phyloP scores from a whole-genome alignment of 1,140 invertebrate species.

The Psilanteris sp. region DNA sequence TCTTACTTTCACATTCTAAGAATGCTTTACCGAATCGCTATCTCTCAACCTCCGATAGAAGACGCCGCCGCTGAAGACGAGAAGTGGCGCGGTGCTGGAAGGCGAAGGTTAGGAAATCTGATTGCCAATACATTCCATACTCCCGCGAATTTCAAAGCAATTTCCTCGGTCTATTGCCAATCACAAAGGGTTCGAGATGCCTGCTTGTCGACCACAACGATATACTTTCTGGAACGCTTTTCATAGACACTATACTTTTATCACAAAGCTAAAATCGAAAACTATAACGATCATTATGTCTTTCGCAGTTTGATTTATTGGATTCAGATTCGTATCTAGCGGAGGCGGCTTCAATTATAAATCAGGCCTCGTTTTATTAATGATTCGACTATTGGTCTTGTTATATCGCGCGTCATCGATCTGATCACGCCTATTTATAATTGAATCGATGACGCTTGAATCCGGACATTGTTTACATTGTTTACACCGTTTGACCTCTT shows the following conservation, averaged over 20 bases:
- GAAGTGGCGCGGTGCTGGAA: conserved; percentile 43
- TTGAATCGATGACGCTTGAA: conserved; percentile 40
- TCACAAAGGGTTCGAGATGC: conserved; percentile 74
- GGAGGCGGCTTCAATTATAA: conserved; percentile 39
- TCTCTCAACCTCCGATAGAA: conserved; percentile 47
- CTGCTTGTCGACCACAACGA: conserved; percentile 69
- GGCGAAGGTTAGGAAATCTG: conserved; percentile 72
- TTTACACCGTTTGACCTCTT: conserved; percentile 14
- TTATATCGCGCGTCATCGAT: conserved; percentile 43
- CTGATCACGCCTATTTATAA: conserved; percentile 43
- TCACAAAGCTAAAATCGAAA: conserved; percentile 34
- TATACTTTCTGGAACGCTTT: conserved; percentile 71
- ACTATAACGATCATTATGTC: conserved; percentile 40
- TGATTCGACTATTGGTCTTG: conserved; percentile 20
- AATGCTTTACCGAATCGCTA: conserved; percentile 55
- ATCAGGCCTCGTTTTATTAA: conserved; percentile 46
- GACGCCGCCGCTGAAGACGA: conserved; percentile 32
- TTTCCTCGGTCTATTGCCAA: conserved; percentile 77
- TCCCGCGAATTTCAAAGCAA: conserved; percentile 76
- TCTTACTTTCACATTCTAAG: conserved; percentile 66
- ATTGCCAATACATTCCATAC: conserved; percentile 77
- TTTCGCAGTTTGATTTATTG: conserved; percentile 41
- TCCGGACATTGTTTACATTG: conserved; percentile 37
- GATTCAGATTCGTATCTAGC: conserved; percentile 34
- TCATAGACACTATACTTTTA: conserved; percentile 56